Percentiles rank a stretch among this genome's conserved stretches.
These are phyloP conservation scores for Prunella fulvescens DNA, from an alignment of 2,113 vertebrate genomes.

Conservation along the genomic window DNA sequence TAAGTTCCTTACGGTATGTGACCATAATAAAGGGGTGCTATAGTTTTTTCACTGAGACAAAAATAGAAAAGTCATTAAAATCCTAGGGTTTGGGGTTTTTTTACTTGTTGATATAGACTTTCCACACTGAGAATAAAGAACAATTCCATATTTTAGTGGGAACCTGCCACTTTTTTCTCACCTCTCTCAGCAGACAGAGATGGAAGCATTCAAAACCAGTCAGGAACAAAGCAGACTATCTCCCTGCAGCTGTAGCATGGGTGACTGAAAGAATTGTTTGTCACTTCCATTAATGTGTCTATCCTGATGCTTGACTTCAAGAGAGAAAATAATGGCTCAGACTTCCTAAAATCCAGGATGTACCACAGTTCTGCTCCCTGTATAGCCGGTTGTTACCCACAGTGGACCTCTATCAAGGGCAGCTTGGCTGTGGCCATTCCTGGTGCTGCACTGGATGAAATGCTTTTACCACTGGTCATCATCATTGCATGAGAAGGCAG, in stretches of 20 bases:
- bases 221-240: background rate
- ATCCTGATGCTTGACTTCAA: background rate
- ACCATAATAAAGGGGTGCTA: background rate
- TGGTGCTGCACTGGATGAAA: accelerated
- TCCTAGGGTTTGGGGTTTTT: background rate
- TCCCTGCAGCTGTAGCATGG: background rate
- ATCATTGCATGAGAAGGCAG: background rate
- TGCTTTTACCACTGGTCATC: background rate
- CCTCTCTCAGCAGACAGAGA: background rate
- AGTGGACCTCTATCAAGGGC: background rate
- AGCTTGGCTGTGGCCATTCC: background rate
- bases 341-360: background rate
- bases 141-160: background rate
- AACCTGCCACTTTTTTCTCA: background rate
- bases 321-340: background rate
- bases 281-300: background rate
- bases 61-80: background rate
- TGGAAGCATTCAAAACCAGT: background rate
- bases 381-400: background rate
- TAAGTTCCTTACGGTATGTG: background rate
- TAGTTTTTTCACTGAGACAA: background rate
- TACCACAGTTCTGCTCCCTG: background rate
- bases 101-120: background rate
- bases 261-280: background rate
- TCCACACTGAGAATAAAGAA: background rate